Evolutionary conservation across 2,888 invertebrate species (phyloP).

Genomic region (Urechis unicinctus): DNA sequence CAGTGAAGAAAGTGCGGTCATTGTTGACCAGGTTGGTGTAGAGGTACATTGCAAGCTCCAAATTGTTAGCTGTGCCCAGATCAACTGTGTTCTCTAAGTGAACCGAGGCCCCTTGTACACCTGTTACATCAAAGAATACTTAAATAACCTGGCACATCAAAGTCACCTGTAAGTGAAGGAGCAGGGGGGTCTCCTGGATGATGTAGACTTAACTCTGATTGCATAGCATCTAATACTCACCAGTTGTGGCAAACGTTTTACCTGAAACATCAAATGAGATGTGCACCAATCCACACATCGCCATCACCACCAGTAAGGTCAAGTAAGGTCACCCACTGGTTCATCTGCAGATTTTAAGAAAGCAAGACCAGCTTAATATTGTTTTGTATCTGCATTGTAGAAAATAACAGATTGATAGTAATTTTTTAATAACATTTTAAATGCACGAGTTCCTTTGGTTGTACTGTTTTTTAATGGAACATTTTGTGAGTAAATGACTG

Average conservation of each 20-base stretch:
- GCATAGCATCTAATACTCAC: constrained; percentile 72
- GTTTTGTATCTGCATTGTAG: too few species aligned
- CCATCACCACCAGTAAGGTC: too few species aligned
- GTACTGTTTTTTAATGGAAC: too few species aligned
- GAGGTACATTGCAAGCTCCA: constrained; percentile 83
- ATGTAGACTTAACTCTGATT: background rate
- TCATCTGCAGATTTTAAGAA: too few species aligned
- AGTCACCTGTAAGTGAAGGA: constrained; percentile 80
- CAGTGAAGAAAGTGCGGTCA: constrained; percentile 73
- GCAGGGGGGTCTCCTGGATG: too few species aligned
- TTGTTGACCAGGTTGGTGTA: constrained; percentile 67
- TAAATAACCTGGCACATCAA: too few species aligned
- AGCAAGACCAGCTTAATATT: too few species aligned
- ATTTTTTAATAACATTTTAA: background rate
- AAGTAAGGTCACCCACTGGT: too few species aligned
- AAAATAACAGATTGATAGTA: too few species aligned
- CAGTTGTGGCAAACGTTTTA: constrained; percentile 70
- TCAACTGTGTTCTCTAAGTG: constrained; percentile 63
- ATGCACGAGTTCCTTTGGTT: background rate
- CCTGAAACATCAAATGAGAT: too few species aligned
- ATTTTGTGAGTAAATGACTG: too few species aligned
- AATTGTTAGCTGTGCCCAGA: constrained; percentile 63
- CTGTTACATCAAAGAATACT: constrained; percentile 39
- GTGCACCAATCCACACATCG: too few species aligned
- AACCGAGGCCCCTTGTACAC: constrained; percentile 59